phyloP scores from a whole-genome alignment of 2,797 vertebrate species.

The Rhinoraja longicauda region DNA sequence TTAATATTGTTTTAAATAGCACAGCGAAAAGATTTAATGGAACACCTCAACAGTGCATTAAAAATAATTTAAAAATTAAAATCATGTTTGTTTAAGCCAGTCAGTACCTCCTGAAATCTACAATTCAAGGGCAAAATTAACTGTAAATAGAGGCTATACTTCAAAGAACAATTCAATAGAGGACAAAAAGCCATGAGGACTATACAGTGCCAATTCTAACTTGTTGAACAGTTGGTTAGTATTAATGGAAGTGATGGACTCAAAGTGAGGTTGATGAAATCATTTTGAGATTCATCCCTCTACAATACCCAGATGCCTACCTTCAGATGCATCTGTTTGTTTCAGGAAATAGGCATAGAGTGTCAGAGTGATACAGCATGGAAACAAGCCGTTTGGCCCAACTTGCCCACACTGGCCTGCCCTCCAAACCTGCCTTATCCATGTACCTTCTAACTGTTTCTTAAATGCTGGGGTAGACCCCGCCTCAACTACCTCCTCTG shows the following conservation, averaged over 20 bases:
- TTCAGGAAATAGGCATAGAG: not conserved
- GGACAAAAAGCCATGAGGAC: not conserved
- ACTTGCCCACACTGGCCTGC: too few species aligned
- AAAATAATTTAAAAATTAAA: not conserved
- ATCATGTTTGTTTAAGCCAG: not conserved
- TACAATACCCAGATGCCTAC: not conserved
- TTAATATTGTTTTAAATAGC: not conserved
- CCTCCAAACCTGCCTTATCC: too few species aligned
- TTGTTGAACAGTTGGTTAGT: not conserved
- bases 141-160: not conserved
- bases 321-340: not conserved
- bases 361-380: too few species aligned
- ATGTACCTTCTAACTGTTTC: too few species aligned
- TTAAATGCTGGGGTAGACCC: too few species aligned
- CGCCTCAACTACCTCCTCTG: too few species aligned
- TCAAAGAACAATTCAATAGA: not conserved
- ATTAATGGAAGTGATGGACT: not conserved
- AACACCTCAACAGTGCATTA: not conserved
- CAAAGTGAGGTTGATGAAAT: not conserved
- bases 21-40: not conserved
- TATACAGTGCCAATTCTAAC: not conserved
- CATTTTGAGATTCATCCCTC: not conserved
- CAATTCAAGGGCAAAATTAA: not conserved
- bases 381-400: too few species aligned
- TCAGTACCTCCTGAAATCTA: not conserved